Evolutionary conservation across 1,140 invertebrate genomes (phyloP), one percentile per base, ranked within the genome.

Genomic region (Drosophila nigrodunni): DNA sequence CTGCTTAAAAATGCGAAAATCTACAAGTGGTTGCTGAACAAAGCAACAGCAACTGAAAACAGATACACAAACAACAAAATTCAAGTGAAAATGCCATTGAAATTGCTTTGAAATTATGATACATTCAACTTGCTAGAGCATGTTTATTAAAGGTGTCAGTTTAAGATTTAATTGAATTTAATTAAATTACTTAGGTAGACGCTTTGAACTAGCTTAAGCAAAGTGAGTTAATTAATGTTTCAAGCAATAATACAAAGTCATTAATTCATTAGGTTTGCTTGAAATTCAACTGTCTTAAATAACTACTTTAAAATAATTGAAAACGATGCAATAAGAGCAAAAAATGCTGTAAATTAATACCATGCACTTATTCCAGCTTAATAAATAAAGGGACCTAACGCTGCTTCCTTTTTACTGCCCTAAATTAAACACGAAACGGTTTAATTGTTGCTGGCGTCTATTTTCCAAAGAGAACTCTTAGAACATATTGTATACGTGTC

Each of bases 1-100:
- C 35, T 71, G 62, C 55, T 87, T 74, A 62, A 74, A 87, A 82
- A 80, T 80, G 77, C 83, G 74, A 89, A 88, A 88, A 88, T 83
- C 83, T 71, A 83, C 85, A 88, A 88, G 83, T 88, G 85, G 80
- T 68, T 68, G 60, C 34, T 59, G 52, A 55, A 52, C 61, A 75
- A 57, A 66, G 39, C 65, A 47, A 30, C 57, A 66, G 18, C 52
- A 68, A 54, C 10, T n/a, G 15, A n/a, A 37, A 46, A 54, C 2
- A n/a, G 34, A 30, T 5, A 30, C 25, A 30, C n/a, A 15, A 46
- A 59, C 61, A 46, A 52, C 55, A 65, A 60, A 57, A 50, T 66
- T 74, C 44, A 69, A 67, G 68, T 79, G 67, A 65, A 82, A 78
- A 78, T 86, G 72, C 65, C 82, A 82, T 78, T 86, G 78, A 81